Conservation (phyloP, 2,797 vertebrate genomes). For the Cichlasoma orientale region DNA sequence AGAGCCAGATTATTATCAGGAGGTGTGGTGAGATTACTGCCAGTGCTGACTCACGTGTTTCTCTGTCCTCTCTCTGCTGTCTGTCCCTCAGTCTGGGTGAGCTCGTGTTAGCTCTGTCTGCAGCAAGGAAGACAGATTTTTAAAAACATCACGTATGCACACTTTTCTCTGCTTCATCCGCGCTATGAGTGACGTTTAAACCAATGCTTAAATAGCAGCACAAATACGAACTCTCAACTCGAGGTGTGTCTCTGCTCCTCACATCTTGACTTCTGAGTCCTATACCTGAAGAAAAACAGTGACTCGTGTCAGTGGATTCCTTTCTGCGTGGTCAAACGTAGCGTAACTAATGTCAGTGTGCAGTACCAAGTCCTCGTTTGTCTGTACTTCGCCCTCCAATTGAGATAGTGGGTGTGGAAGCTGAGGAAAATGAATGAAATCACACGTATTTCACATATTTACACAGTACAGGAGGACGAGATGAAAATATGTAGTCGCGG, state of each 20-base stretch:
- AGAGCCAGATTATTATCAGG: neutral
- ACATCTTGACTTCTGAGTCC: conserved; percentile 61
- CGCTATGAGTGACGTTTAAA: neutral
- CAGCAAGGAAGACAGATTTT: neutral
- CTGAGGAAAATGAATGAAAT: conserved; percentile 36
- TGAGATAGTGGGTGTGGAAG: conserved; percentile 53
- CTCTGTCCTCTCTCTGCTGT: conserved; percentile 61
- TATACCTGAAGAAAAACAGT: conserved; percentile 25
- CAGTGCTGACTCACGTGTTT: conserved; percentile 28
- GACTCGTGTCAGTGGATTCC: neutral
- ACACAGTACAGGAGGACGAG: neutral
- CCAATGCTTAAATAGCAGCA: neutral
- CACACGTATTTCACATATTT: neutral
- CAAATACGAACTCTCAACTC: conserved; percentile 47
- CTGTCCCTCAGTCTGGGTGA: conserved; percentile 60
- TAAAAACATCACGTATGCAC: neutral
- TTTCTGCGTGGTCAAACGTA: neutral
- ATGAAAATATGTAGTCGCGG: neutral
- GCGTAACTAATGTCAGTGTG: neutral
- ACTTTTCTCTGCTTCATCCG: neutral
- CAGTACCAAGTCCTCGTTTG: conserved; percentile 55
- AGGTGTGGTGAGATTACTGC: neutral
- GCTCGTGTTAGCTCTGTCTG: conserved; percentile 53
- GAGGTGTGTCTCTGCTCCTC: conserved; percentile 70
- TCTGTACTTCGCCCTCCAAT: conserved; percentile 61